Conservation (phyloP, 1,140 invertebrate genomes). For the Ylistrum balloti region DNA sequence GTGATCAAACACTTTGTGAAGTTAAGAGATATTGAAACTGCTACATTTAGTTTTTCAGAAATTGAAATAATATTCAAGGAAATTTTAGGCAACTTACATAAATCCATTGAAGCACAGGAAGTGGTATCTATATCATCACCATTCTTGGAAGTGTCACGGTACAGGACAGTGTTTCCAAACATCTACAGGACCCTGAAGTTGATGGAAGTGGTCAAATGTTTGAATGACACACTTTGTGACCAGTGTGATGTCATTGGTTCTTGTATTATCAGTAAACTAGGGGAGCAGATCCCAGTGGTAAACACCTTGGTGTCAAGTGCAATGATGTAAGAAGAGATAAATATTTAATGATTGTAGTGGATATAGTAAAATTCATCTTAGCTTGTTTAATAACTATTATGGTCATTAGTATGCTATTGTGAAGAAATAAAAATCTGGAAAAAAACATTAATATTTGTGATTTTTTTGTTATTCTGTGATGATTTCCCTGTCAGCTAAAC, state of each 20-base stretch:
- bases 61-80: conserved; percentile 13
- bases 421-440: too few relatives aligned
- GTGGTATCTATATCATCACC: not conserved
- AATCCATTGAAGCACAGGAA: conserved; percentile 30
- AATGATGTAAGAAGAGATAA: not conserved
- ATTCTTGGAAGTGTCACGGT: conserved; percentile 16
- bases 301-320: not conserved
- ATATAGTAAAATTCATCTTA: too few relatives aligned
- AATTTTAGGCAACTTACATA: not conserved
- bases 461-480: too few relatives aligned
- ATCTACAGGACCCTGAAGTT: conserved; percentile 25
- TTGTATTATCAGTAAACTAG: not conserved
- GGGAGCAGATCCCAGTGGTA: not conserved
- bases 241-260: conserved; percentile 19
- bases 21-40: not conserved
- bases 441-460: too few relatives aligned
- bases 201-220: not conserved
- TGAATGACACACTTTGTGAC: not conserved
- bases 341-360: too few relatives aligned
- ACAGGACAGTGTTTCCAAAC: conserved; percentile 38
- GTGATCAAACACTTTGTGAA: not conserved
- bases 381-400: too few relatives aligned
- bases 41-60: not conserved
- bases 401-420: too few relatives aligned
- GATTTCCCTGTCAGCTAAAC: too few relatives aligned